Base-by-base conservation (phyloP, 2,888 invertebrate genomes). In the Hypomecis atomaria region DNA sequence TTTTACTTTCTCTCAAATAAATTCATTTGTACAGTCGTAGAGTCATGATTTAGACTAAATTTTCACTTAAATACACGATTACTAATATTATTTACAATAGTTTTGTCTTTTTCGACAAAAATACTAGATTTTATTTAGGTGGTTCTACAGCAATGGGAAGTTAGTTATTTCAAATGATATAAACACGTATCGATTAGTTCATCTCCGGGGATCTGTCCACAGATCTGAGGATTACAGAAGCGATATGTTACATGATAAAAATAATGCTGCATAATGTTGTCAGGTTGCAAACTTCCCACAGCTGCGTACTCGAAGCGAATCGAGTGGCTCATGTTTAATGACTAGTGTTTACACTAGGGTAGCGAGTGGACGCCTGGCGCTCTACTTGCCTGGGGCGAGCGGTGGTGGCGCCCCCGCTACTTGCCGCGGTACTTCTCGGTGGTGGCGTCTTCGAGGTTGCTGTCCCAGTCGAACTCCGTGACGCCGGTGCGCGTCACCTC, bases 391-490 rank as follows among this genome's bases (percentile, higher is more conserved):
- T 40, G 23, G 52, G 23, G 7, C 62, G 62, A 48, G 11, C 33
- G 7, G 5, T n/a, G 6, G 11, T 6, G 37, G 37, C 13, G 36
- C 6, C 8, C 6, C 11, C 65, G 40, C 53, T 88, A 90, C 87
- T 90, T 90, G 84, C 91, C 90, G 78, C 87, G 78, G 67, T 88
- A 82, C 75, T 88, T 90, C 71, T 92, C 93, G 42, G 93, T 92
- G 71, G 93, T 92, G 59, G 95, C 94, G 81, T 96, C 96, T 77
- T 96, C 96, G 66, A 96, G 93, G 78, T 96, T 95, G 87, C 96
- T 96, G 86, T 97, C 96, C 98, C 97, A 97, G 87, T 97, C 97
- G 88, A 97, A 98, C 84, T 97, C 97, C 60, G 96, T 96, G 73
- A 95, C 96, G 69, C 96, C 96, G 78, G 94, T 95, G 75, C 95